Percentiles rank a stretch among this genome's conserved stretches.
These are phyloP conservation scores for Ranitomeya imitator DNA, from an alignment of 2,113 vertebrate genomes.

Conservation along the genomic window DNA sequence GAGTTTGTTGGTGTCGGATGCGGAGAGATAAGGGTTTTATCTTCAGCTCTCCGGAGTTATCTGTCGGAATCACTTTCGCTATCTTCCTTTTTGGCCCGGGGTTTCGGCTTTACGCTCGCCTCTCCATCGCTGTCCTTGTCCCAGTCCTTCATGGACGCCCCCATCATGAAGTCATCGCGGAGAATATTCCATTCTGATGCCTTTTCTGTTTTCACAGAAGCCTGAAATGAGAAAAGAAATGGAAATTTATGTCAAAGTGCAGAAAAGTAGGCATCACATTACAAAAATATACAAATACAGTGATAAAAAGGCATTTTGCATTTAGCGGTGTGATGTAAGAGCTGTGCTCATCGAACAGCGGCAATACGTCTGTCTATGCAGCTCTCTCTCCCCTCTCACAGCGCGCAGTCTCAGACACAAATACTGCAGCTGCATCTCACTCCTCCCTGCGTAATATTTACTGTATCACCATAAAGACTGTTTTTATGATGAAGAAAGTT, in stretches of 20 bases:
- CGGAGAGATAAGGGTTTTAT: conserved; percentile 37
- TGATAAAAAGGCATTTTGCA: no score
- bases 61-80: conserved; percentile 70
- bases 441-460: no score
- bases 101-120: neutral
- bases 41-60: conserved; percentile 53
- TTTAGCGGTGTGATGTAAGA: no score
- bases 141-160: conserved; percentile 96
- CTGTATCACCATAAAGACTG: no score
- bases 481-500: no score
- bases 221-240: conserved; percentile 59
- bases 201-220: conserved; percentile 68
- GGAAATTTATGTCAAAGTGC: neutral
- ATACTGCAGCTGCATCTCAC: no score
- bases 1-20: conserved; percentile 41
- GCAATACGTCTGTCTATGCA: no score
- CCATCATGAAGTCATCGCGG: conserved; percentile 97
- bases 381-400: no score
- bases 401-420: no score
- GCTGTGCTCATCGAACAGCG: no score
- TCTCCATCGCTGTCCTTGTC: conserved; percentile 83
- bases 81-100: conserved; percentile 58
- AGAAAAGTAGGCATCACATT: no score
- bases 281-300: no score
- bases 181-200: conserved; percentile 85